Evolutionary conservation across 2,113 vertebrate species (phyloP).

Genomic region (Nicator chloris): DNA sequence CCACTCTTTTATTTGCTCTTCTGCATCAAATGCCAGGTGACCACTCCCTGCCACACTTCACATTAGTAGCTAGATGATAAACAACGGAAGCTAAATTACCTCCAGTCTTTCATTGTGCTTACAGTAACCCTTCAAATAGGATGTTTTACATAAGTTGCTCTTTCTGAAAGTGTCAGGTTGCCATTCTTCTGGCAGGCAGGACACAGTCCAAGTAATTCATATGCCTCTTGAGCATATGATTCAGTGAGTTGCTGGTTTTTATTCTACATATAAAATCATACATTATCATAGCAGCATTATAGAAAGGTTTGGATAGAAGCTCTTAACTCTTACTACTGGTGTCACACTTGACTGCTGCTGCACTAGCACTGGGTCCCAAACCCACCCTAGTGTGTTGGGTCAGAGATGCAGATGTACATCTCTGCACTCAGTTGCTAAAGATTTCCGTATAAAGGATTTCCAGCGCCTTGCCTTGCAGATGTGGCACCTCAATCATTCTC

Average conservation of each 20-base stretch:
- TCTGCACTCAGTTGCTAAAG: not conserved
- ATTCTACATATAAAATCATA: not conserved
- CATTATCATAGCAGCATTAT: not conserved
- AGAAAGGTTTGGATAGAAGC: slow-evolving; percentile 6
- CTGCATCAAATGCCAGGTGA: not conserved
- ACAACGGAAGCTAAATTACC: not conserved
- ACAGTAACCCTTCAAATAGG: not conserved
- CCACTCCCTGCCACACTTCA: not conserved
- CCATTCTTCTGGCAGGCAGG: not conserved
- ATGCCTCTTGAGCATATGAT: not conserved
- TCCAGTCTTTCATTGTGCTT: not conserved
- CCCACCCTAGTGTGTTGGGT: not conserved
- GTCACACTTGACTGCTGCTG: not conserved
- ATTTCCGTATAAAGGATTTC: not conserved
- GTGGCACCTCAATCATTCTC: not conserved
- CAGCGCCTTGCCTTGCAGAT: slow-evolving; percentile 25
- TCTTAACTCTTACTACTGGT: not conserved
- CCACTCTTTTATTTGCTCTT: not conserved
- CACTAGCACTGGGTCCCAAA: not conserved
- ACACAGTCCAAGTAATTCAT: not conserved
- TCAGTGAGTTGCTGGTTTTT: not conserved
- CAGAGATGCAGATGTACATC: not conserved
- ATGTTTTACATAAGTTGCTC: not conserved
- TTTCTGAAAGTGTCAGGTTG: not conserved
- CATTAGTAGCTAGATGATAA: slow-evolving; percentile 20